These are phyloP conservation scores for Macrotis lagotis DNA, from an alignment of 2,113 vertebrate species.

Conservation along the genomic window DNA sequence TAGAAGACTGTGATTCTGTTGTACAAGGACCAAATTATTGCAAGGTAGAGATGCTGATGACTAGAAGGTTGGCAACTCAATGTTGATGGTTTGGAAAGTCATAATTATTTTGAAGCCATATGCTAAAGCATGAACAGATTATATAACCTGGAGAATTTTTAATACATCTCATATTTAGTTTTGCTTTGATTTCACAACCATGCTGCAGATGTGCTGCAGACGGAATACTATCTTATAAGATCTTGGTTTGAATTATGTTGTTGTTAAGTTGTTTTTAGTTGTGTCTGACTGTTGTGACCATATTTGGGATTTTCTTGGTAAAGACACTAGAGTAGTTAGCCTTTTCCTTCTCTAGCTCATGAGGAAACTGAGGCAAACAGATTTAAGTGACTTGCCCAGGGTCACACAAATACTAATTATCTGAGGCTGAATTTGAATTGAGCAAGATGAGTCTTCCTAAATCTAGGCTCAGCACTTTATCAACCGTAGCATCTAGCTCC, in stretches of 20 bases:
- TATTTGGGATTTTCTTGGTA: not conserved
- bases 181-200: not conserved
- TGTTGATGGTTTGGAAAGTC: not conserved
- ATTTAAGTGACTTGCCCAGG: too few species aligned
- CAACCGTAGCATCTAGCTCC: not conserved
- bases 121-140: not conserved
- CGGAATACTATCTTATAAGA: not conserved
- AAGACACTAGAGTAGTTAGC: not conserved
- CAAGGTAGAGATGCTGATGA: not conserved
- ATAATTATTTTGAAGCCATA: not conserved
- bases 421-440: not conserved
- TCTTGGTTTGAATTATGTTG: not conserved
- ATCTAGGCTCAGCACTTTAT: not conserved
- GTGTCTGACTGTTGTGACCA: too few species aligned
- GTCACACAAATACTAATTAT: too few species aligned
- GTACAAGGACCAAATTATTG: not conserved
- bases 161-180: not conserved
- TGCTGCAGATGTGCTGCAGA: not conserved
- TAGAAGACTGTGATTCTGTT: not conserved
- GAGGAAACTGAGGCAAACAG: not conserved
- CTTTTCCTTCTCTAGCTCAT: not conserved
- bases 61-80: not conserved
- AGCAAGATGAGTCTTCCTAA: not conserved
- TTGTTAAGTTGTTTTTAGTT: not conserved
- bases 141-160: not conserved